Evolutionary conservation across 2,888 invertebrate genomes (phyloP).

Genomic region (Nymphalis polychloros): DNA sequence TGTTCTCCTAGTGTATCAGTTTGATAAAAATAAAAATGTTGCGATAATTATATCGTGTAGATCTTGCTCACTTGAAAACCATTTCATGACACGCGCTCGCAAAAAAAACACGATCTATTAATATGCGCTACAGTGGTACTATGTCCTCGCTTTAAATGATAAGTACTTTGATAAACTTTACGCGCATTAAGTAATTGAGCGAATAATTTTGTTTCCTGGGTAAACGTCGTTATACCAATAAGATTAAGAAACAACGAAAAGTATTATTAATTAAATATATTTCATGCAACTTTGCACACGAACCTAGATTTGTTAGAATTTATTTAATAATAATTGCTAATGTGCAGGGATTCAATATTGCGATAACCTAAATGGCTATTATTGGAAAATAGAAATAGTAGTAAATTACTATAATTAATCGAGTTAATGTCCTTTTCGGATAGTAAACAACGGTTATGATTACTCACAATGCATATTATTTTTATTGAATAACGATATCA

Average conservation of each 20-base stretch:
- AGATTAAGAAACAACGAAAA: neutral
- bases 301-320: neutral
- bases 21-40: slow-evolving; percentile 33
- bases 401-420: neutral
- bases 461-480: neutral
- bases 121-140: slow-evolving; percentile 52
- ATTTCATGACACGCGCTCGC: slow-evolving; percentile 28
- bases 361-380: slow-evolving; percentile 18
- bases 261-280: neutral
- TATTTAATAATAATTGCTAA: neutral
- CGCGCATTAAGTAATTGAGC: slow-evolving; percentile 16
- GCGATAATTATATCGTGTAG: slow-evolving; percentile 25
- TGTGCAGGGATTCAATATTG: slow-evolving; percentile 12
- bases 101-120: slow-evolving; percentile 41
- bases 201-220: slow-evolving; percentile 14
- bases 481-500: neutral
- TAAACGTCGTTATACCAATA: neutral
- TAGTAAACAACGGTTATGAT: neutral
- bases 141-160: slow-evolving; percentile 67
- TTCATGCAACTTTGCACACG: neutral
- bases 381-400: slow-evolving; percentile 9
- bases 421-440: neutral
- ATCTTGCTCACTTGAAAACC: slow-evolving; percentile 25
- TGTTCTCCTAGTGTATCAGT: slow-evolving; percentile 14
- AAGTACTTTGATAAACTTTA: slow-evolving; percentile 52